Base-by-base conservation (phyloP, 1,140 invertebrate genomes). In the Probaryconus sp. region DNA sequence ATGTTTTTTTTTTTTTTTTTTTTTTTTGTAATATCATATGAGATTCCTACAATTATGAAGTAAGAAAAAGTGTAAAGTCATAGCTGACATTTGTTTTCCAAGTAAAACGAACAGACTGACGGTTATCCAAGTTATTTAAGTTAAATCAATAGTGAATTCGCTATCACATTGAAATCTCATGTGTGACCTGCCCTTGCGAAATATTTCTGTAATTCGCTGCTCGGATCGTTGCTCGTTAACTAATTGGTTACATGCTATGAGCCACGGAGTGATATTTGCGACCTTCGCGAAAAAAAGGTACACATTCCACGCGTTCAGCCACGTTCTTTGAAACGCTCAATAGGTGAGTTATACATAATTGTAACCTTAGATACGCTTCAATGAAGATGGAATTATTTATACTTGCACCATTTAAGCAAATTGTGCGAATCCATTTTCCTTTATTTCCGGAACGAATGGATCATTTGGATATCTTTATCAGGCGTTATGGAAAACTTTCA, bases 151-250 rank as follows among this genome's bases (percentile, higher is more conserved):
- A 42, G 20, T 30, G 0, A 5, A 17, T 1, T 35, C 14, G 13
- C 14, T 37, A 51, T 38, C 20, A 10, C 30, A 18, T 9, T 47
- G 17, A 45, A 61, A 61, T 70, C 48, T 30, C 40, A 9, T 37
- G 21, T 45, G 47, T 47, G 38, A 7, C 18, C 42, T 61, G 58
- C 17, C 43, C 31, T 71, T 71, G 68, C 58, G 58, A 64, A 71
- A 71, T 61, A 53, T 73, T 63, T 48, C 20, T 73, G 50, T 42
- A 61, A 63, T 73, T 73, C 48, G 61, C n/a, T n/a, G n/a, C 70
- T 48, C 35, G 70, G 64, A 61, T 68, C 63, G 58, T 28, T 74
- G 64, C 55, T 68, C 63, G 58, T 28, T 74, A 68, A 68, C 71
- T 69, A 75, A 69, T 75, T 69, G 60, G 38, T 75, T 65, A 42